Evolutionary conservation across 2,113 vertebrate genomes (phyloP).

Genomic region (Brevimyrus niger): DNA sequence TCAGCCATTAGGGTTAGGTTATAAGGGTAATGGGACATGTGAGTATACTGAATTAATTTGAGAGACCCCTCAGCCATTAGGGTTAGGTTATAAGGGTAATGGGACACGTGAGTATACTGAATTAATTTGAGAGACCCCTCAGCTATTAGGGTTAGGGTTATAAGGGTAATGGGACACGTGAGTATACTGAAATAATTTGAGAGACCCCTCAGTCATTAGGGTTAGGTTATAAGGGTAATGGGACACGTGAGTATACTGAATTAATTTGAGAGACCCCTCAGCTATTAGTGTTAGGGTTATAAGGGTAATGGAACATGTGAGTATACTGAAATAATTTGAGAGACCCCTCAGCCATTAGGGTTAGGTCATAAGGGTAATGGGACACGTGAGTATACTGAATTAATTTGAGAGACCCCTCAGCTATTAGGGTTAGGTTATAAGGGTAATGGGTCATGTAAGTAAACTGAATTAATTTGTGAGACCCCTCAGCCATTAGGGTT

Average conservation of each 20-base stretch:
- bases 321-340: no score
- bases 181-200: no score
- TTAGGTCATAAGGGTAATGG: background rate
- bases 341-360: no score
- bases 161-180: no score
- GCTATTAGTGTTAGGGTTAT: background rate
- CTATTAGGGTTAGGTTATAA: background rate
- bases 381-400: background rate
- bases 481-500: background rate
- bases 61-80: background rate
- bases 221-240: no score
- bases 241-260: background rate
- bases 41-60: background rate
- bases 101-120: background rate
- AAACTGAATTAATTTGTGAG: no score
- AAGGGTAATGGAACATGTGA: background rate
- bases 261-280: background rate
- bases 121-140: no score
- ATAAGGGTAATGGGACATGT: background rate
- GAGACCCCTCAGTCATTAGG: no score
- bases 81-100: background rate
- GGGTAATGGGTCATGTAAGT: accelerated
- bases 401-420: background rate
- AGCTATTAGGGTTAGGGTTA: no score
- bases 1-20: background rate